phyloP scores from a whole-genome alignment of 2,797 vertebrate species.

The Gobionotothen gibberifrons region DNA sequence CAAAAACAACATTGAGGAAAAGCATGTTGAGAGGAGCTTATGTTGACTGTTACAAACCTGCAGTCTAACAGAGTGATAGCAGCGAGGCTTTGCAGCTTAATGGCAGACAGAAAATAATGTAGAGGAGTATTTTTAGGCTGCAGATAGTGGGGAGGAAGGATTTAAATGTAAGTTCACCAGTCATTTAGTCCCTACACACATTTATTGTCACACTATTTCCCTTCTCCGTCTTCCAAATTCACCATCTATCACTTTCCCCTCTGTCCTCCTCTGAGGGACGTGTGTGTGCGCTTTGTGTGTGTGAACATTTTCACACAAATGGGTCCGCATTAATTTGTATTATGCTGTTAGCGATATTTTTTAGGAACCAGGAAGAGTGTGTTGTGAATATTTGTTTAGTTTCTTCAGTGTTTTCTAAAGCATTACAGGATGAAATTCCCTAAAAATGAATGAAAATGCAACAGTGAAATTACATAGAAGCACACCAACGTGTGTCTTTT shows the following conservation, averaged over 20 bases:
- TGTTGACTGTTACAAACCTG: not conserved
- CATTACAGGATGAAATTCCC: not conserved
- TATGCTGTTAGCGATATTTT: not conserved
- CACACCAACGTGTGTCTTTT: not conserved
- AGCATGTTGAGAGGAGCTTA: constrained; percentile 7
- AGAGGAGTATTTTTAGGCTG: not conserved
- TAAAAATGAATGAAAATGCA: not conserved
- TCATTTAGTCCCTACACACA: not conserved
- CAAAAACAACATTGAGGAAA: constrained; percentile 3
- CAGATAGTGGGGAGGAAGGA: not conserved
- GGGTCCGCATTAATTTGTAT: not conserved
- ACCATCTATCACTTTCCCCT: constrained; percentile 45
- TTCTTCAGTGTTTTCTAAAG: not conserved
- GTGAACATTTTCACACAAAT: not conserved
- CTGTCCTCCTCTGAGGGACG: not conserved
- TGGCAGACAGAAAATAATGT: not conserved
- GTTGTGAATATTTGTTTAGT: not conserved
- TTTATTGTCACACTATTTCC: not conserved
- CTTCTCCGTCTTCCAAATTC: constrained; percentile 38
- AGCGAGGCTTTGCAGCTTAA: not conserved
- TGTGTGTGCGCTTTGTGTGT: not conserved
- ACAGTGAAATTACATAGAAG: not conserved
- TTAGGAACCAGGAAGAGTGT: not conserved
- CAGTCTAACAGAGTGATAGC: constrained; percentile 3
- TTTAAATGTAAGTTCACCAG: too few relatives aligned